A percentile compares a stretch with the other conserved stretches of the same genome.
Conservation (phyloP, 2,113 vertebrate species). For the Leuciscus idus region DNA sequence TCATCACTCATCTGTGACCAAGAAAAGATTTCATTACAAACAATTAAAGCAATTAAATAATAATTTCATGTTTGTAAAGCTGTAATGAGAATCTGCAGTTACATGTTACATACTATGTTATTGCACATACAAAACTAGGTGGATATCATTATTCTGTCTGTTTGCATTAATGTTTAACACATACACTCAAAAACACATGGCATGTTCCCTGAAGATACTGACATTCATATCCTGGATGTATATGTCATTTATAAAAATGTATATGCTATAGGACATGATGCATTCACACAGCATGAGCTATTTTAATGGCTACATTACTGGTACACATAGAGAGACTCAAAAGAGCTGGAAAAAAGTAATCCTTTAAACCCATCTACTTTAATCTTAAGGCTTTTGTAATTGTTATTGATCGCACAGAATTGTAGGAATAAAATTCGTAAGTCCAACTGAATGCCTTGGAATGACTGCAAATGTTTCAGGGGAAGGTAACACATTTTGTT, state of each 20-base stretch:
- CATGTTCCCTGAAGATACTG: not conserved
- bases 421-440: not conserved
- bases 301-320: conserved; percentile 8
- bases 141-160: not conserved
- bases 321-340: not conserved
- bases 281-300: not conserved
- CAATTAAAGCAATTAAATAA: not conserved
- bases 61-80: not conserved
- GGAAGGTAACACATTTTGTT: not conserved
- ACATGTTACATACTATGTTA: no score
- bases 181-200: not conserved
- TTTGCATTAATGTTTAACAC: not conserved
- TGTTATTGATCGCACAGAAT: not conserved
- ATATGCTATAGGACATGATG: not conserved
- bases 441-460: not conserved
- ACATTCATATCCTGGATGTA: not conserved
- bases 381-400: not conserved
- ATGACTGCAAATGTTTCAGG: not conserved
- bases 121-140: not conserved
- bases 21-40: not conserved
- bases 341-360: not conserved
- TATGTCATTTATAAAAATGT: not conserved
- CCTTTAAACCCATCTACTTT: conserved; percentile 21
- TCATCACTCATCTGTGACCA: not conserved
- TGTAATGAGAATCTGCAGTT: not conserved